Percentiles rank a stretch among this genome's conserved stretches.
Evolutionary conservation across 1,140 invertebrate species (phyloP).

Genomic region (Zaprionus vittiger): DNA sequence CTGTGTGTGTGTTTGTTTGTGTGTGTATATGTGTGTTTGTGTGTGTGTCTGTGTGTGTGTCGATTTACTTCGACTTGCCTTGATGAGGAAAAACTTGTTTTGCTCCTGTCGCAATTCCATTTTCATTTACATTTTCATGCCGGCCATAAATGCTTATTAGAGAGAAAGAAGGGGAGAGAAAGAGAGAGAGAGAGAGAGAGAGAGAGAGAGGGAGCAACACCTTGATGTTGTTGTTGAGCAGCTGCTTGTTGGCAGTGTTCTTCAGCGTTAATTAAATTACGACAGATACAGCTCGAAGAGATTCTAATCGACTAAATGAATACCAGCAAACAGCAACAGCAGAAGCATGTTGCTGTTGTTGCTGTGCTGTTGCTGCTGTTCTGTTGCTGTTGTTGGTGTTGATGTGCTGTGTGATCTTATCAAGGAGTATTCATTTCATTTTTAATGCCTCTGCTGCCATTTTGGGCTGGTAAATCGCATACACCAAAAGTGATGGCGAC

Average conservation of each 20-base stretch:
- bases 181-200: not conserved
- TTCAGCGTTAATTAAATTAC: conserved; percentile 51
- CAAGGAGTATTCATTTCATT: conserved; percentile 37
- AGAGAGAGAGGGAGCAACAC: no score
- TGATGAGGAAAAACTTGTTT: conserved; percentile 31
- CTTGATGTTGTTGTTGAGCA: not conserved
- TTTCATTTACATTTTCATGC: conserved; percentile 52
- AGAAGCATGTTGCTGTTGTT: not conserved
- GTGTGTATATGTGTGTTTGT: not conserved
- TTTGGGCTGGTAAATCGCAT: conserved; percentile 31
- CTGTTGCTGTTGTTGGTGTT: not conserved
- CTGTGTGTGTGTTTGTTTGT: not conserved
- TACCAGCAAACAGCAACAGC: conserved; percentile 9
- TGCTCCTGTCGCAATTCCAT: conserved; percentile 45
- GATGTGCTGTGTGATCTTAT: conserved; percentile 35
- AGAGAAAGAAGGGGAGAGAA: not conserved
- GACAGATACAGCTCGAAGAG: conserved; percentile 34
- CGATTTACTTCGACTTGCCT: not conserved
- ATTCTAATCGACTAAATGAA: conserved; percentile 51
- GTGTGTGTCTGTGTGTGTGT: not conserved
- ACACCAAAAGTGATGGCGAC: not conserved
- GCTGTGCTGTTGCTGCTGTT: not conserved
- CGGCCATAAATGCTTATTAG: conserved; percentile 47
- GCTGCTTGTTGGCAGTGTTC: conserved; percentile 11
- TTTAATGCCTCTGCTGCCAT: conserved; percentile 45